Evolutionary conservation across 1,140 invertebrate genomes (phyloP).

Genomic region (Lineus longissimus): DNA sequence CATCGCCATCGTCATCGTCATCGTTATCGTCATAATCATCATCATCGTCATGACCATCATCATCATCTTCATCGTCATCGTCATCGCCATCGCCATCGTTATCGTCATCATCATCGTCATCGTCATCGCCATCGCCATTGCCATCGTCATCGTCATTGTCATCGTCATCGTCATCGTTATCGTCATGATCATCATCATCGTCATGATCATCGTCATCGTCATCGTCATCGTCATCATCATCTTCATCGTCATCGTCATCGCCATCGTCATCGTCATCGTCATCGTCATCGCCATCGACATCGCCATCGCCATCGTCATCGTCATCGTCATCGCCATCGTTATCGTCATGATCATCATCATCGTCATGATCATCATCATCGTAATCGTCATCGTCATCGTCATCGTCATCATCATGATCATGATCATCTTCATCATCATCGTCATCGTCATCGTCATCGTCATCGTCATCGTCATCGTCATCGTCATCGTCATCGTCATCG

Average conservation of each 20-base stretch:
- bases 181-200: too few relatives aligned
- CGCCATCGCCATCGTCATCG: too few relatives aligned
- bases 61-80: too few relatives aligned
- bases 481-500: too few relatives aligned
- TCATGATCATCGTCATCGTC: too few relatives aligned
- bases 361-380: too few relatives aligned
- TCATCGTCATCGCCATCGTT: conserved; percentile 1
- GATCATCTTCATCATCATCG: background rate
- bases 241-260: background rate
- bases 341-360: too few relatives aligned
- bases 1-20: conserved; percentile 7
- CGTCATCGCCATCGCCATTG: background rate
- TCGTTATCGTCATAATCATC: too few relatives aligned
- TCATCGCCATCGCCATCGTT: background rate
- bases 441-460: conserved; percentile 1
- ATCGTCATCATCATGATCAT: background rate
- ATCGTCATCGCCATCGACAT: too few relatives aligned
- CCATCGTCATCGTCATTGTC: background rate
- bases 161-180: conserved; percentile 1
- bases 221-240: conserved; percentile 1
- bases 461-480: conserved; percentile 1
- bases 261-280: background rate
- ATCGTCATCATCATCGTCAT: background rate
- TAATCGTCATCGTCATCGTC: too few relatives aligned
- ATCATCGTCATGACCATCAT: too few relatives aligned